Evolutionary conservation across 2,888 invertebrate species (phyloP), one percentile per base, ranked within the genome.

Genomic region (Didymodactylos carnosus): DNA sequence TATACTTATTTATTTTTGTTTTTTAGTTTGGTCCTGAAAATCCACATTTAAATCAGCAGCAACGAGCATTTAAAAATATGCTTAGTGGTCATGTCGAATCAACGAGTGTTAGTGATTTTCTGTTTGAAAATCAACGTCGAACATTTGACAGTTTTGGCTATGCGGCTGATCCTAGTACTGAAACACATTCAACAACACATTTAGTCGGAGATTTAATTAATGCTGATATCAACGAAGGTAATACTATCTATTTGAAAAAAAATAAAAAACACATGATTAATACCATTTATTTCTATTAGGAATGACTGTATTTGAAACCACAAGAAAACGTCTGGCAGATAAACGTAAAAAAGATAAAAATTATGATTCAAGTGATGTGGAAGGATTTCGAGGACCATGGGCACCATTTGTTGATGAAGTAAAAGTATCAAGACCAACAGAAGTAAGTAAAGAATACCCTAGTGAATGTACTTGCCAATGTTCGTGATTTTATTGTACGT

Each of bases 301-400:
- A n/a, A 77, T 76, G 7, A 90, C 92, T 2, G 93, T 97, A 0
- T 97, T 97, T 85, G 97, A 98, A 83, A 87, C 79, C 10, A 87
- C 62, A 88, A 90, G 75, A 86, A 88, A 79, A 85, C 29, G 27
- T 14, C 74, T 80, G 70, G 78, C 78, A 88, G 80, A 79, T 78
- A 83, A 80, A 77, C 80, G 84, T 80, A 94, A 93, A 84, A 86
- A 93, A 76, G 88, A 88, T 73, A 89, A 88, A 82, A 98, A 98
- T 84, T 89, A 90, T 79, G 88, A 94, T 79, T 90, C 98, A 0
- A 86, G 88, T 25, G 97, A 99, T 84, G 87, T 98, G 29, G 92
- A 90, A 53, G 95, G 95, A 0, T 99, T 94, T 82, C 85, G 94
- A 0, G 98, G 97, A 0, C 98, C 98, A 0, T 99, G 98, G 98